Percentiles rank a stretch among this genome's conserved stretches.
These are phyloP conservation scores for Ondatra zibethicus DNA, from an alignment of 2,113 vertebrate genomes.

Conservation along the genomic window DNA sequence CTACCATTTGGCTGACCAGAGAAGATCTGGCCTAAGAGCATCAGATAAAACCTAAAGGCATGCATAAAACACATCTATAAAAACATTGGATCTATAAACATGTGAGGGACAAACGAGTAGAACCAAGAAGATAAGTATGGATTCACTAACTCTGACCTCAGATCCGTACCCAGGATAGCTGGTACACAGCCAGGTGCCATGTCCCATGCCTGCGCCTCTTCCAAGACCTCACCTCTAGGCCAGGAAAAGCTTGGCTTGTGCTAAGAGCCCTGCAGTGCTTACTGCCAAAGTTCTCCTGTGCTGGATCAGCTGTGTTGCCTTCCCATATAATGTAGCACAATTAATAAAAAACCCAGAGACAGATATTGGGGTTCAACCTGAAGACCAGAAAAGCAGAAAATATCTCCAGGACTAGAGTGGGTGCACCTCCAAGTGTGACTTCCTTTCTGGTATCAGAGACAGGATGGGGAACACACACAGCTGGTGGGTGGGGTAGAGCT, in stretches of 20 bases:
- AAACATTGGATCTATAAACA: not conserved
- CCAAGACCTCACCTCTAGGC: not conserved
- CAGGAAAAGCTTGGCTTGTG: not conserved
- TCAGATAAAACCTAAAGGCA: not conserved
- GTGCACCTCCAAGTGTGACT: not conserved
- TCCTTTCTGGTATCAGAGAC: not conserved
- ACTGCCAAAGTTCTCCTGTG: not conserved
- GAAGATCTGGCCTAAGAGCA: not conserved
- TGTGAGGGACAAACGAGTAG: not conserved
- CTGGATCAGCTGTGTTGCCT: not conserved
- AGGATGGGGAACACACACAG: not conserved
- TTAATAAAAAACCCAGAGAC: too few species aligned
- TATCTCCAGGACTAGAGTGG: not conserved
- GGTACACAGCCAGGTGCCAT: not conserved
- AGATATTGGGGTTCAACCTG: too few species aligned
- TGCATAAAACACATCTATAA: not conserved
- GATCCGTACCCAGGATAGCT: not conserved
- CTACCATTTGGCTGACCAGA: not conserved
- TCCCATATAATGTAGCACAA: too few species aligned
- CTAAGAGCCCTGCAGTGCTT: not conserved
- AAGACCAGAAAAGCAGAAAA: not conserved
- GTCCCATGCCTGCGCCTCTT: not conserved
- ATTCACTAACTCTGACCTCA: not conserved
- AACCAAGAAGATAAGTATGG: not conserved
- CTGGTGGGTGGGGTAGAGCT: not conserved